Conservation (phyloP, 2,888 invertebrate genomes). For the Chrysopilus asiliformis region DNA sequence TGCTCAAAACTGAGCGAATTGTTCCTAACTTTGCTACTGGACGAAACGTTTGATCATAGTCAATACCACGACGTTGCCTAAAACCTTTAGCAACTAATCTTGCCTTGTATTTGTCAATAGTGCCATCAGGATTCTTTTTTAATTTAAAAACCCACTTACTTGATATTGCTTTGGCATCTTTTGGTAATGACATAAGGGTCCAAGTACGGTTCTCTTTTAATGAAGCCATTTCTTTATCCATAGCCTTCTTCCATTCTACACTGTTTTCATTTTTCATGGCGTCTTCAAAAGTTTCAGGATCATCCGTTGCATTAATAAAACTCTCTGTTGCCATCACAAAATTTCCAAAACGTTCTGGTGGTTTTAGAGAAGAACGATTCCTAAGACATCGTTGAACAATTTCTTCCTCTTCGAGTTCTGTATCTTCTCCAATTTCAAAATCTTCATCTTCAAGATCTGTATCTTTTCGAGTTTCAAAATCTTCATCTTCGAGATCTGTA, state of each 20-base stretch:
- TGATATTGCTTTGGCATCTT: constrained; percentile 17
- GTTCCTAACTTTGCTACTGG: constrained; percentile 12
- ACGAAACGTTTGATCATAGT: constrained; percentile 15
- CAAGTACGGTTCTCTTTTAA: constrained; percentile 22
- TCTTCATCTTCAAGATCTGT: neutral
- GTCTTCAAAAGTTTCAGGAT: constrained; percentile 5
- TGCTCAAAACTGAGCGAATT: no score
- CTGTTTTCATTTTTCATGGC: constrained; percentile 13
- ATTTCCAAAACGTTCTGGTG: neutral
- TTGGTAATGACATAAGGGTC: constrained; percentile 17
- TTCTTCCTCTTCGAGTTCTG: no score
- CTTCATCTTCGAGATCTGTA: constrained; percentile 1
- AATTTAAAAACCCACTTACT: constrained; percentile 21
- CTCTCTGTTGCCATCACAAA: neutral
- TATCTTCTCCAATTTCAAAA: neutral
- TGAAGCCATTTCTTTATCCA: constrained; percentile 21
- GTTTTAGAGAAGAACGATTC: neutral
- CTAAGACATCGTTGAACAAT: neutral
- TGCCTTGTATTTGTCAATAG: constrained; percentile 19
- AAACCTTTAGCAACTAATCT: constrained; percentile 22
- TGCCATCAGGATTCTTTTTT: constrained; percentile 21
- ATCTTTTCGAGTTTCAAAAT: no score
- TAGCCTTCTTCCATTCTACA: constrained; percentile 17
- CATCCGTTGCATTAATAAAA: neutral
- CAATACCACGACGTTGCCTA: constrained; percentile 7